Base-by-base conservation (phyloP, 2,888 invertebrate genomes). In the Agriopis marginaria region DNA sequence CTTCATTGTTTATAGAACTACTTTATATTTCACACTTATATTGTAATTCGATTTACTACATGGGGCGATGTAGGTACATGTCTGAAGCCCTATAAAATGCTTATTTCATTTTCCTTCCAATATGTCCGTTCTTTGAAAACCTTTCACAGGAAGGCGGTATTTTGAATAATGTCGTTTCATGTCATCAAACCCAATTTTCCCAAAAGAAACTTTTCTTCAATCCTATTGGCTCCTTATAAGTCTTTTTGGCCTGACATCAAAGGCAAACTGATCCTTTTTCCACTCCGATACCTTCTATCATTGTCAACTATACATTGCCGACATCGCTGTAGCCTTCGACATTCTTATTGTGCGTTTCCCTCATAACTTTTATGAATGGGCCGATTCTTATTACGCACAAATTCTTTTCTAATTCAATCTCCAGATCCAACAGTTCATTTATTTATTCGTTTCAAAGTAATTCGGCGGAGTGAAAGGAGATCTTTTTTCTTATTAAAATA, bases 401-500 rank as follows among this genome's bases (percentile, higher is more conserved):
- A 90, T 89, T 87, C 88, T 88, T 87, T 90, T 89, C 90, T 92
- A 93, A 92, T 91, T 90, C 89, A 92, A 92, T 91, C 88, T 87
- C 80, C 84, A 89, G 86, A 91, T 88, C 89, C 89, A 79, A 81
- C 84, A 74, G 75, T 89, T 89, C 90, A 88, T 91, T 92, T 90
- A 92, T 92, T 91, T 90, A 89, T 89, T 88, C 89, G 88, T 87
- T 89, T 88, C 89, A 89, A 91, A 90, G 90, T 91, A 91, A 91
- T 91, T 89, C 87, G 77, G 81, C 82, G 68, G 79, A 84, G 86
- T 86, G 84, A 85, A 83, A 82, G 80, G 78, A 77, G 79, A 67
- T 74, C 78, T 85, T 88, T 89, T 90, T 89, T 91, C 88, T 88
- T 92, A 92, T 92, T 93, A 93, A 90, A 92, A 91, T 90, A 91